These are phyloP conservation scores for Scelioninae gen. 2 DNA, from an alignment of 2,888 invertebrate species.

Conservation along the genomic window DNA sequence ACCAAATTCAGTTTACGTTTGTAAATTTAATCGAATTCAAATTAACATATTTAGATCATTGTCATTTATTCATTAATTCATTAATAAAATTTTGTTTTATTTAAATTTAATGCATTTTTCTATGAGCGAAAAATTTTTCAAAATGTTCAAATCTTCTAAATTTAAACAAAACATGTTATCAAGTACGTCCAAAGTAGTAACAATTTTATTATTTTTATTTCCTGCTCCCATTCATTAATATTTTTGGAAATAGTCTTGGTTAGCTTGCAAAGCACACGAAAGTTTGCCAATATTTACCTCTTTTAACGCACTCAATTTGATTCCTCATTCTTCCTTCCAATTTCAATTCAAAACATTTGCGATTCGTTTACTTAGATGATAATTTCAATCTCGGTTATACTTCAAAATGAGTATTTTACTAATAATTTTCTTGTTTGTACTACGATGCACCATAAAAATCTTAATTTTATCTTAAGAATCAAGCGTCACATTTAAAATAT, in stretches of 20 bases:
- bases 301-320: slow-evolving; percentile 26
- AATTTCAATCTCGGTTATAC: slow-evolving; percentile 2
- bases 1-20: too few species aligned
- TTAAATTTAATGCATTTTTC: too few species aligned
- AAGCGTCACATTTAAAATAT: too few species aligned
- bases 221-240: slow-evolving; percentile 19
- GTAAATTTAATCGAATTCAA: too few species aligned
- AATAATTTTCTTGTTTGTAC: background rate
- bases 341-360: slow-evolving; percentile 26
- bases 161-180: too few species aligned
- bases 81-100: too few species aligned
- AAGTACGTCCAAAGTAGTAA: too few species aligned
- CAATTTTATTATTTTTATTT: slow-evolving; percentile 13
- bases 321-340: slow-evolving; percentile 23
- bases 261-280: slow-evolving; percentile 33
- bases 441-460: background rate
- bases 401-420: background rate
- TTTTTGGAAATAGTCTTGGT: slow-evolving; percentile 17
- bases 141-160: too few species aligned
- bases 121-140: too few species aligned
- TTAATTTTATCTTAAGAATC: background rate
- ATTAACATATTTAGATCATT: too few species aligned
- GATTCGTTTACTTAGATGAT: slow-evolving; percentile 32
- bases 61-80: too few species aligned
- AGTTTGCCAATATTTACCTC: slow-evolving; percentile 40